Conservation (phyloP, 2,797 vertebrate genomes). For the Myotis planiceps region DNA sequence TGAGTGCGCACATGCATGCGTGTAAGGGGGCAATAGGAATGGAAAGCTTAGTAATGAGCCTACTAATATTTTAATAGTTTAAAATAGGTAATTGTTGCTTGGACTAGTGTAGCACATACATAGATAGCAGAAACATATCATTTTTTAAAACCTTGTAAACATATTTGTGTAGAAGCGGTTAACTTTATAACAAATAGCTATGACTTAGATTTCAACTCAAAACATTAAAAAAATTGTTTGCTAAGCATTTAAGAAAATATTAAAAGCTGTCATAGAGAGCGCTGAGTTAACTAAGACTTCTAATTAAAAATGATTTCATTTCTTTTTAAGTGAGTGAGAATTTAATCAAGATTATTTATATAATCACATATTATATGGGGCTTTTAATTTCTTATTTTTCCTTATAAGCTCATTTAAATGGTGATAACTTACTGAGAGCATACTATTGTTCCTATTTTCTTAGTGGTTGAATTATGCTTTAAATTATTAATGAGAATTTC, state of each 20-base stretch:
- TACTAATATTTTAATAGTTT: background rate
- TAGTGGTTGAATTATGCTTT: background rate
- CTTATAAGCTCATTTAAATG: background rate
- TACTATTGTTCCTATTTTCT: background rate
- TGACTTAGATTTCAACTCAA: background rate
- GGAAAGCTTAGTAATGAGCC: background rate
- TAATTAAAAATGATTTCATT: background rate
- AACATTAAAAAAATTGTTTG: background rate
- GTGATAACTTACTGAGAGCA: background rate
- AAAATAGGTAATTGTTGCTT: background rate
- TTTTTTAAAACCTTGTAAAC: background rate
- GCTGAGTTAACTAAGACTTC: background rate
- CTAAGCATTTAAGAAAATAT: background rate
- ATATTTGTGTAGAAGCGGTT: background rate
- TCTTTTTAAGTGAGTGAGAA: background rate
- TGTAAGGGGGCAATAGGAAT: background rate
- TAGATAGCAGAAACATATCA: background rate
- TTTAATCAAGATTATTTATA: background rate
- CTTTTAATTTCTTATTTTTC: background rate
- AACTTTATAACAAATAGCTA: background rate
- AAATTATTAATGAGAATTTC: background rate
- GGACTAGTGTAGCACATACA: background rate
- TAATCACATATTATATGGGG: background rate
- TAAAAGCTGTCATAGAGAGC: background rate
- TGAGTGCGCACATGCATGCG: background rate